A percentile compares a stretch with the other conserved stretches of the same genome.
Evolutionary conservation across 2,888 invertebrate genomes (phyloP).

Genomic region (Gordius sp.): DNA sequence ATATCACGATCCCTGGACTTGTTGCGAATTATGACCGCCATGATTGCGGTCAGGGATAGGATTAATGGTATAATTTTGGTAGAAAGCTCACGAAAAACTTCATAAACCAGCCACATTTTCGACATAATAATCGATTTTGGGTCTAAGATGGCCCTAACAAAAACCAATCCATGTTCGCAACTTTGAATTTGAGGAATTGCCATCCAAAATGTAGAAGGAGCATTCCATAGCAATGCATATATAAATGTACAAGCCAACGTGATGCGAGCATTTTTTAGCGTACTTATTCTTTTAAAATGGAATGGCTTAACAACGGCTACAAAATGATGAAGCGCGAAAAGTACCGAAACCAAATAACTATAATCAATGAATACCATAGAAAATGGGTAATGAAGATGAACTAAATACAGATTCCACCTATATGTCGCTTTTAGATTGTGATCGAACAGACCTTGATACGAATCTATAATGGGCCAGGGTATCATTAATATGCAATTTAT

Average conservation of each 20-base stretch:
- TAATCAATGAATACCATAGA: not conserved
- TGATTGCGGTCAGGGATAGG: too few species aligned
- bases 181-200: too few species aligned
- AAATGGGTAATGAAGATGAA: not conserved
- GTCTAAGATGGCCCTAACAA: not conserved
- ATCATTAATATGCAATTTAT: not conserved
- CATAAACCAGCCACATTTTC: not conserved
- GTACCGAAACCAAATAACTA: not conserved
- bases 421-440: not conserved
- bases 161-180: not conserved
- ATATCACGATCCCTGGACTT: too few species aligned
- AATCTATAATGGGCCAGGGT: conserved; percentile 8
- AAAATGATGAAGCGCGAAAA: not conserved
- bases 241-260: not conserved
- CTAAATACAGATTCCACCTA: not conserved
- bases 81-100: not conserved
- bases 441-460: not conserved
- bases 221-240: conserved; percentile 1
- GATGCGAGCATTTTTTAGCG: not conserved
- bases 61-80: conserved; percentile 8
- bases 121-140: not conserved
- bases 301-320: not conserved
- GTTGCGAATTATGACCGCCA: too few species aligned
- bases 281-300: not conserved
- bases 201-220: not conserved